Evolutionary conservation across 2,797 vertebrate genomes (phyloP), one percentile per base, ranked within the genome.

Genomic region (Rhinoraja longicauda): DNA sequence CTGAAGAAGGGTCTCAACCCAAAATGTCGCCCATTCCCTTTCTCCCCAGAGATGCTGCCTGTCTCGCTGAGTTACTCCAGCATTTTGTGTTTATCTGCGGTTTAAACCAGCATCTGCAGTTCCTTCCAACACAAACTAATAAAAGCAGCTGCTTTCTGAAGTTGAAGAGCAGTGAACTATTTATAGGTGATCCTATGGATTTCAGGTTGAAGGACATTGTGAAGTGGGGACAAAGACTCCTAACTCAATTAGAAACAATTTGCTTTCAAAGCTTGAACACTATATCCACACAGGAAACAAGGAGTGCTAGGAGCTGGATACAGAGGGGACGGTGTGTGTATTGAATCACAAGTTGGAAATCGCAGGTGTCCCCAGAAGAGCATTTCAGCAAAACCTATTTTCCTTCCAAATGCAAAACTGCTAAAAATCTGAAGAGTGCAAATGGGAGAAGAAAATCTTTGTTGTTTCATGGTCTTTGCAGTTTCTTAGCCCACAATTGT

Each of bases 131-230:
- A 36, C 5, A 62, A 59, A 7, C n/a, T 12, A 29, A 82, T 26
- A 62, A 73, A 21, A 73, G 36, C 1, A 53, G 73, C 90, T 72
- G 26, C 10, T n/a, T 75, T 73, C 21, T 73, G 17, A 92, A 75
- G 36, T 53, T 73, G 90, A 53, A 29, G 90, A 4, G 70, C 70
- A 53, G 13, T 29, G 26, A 29, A 39, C 45, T 57, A 75, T 75
- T 92, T 92, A 91, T 73, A 75, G 70, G 8, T 45, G 12, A 91
- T 21, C 39, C 36, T 45, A 73, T 86, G 82, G 64, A 73, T 92
- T 92, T 75, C 70, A 92, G 64, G 32, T 24, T 45, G 19, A 91
- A 92, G 67, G 90, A 29, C 72, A 26, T 92, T 75, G 72, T n/a
- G 39, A 92, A 53, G 36, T 26, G 0, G 39, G 21, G 26, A 92